These are phyloP conservation scores for Cryptocephalus moraei DNA, from an alignment of 2,888 invertebrate genomes.

Conservation along the genomic window DNA sequence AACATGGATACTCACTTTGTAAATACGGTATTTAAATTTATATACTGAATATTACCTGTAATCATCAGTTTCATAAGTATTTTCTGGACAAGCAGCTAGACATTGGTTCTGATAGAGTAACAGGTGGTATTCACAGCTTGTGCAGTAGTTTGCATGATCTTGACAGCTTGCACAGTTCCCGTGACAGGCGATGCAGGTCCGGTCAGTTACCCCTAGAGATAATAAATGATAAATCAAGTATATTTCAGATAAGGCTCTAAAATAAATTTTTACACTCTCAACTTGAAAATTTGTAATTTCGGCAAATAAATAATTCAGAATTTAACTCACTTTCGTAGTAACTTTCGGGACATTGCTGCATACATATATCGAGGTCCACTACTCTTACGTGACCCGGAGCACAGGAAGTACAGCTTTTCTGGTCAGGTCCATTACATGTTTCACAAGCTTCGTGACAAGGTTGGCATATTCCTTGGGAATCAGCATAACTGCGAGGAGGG, in stretches of 20 bases:
- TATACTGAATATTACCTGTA: constrained; percentile 48
- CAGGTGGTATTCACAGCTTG: constrained; percentile 80
- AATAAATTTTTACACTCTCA: not conserved
- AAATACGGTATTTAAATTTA: no score
- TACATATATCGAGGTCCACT: constrained; percentile 74
- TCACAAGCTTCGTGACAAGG: constrained; percentile 85
- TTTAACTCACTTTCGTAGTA: constrained; percentile 66
- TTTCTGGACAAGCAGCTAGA: constrained; percentile 70
- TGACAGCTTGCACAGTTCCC: constrained; percentile 80
- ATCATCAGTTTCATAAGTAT: constrained; percentile 78
- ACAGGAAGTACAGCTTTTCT: constrained; percentile 77
- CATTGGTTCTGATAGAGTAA: constrained; percentile 75
- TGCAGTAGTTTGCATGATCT: constrained; percentile 71
- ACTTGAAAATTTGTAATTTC: not conserved
- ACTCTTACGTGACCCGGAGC: constrained; percentile 75
- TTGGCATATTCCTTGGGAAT: constrained; percentile 71
- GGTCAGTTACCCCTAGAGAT: constrained; percentile 38
- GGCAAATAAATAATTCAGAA: not conserved
- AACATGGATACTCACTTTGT: no score
- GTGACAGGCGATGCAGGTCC: constrained; percentile 75
- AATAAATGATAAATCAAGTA: not conserved
- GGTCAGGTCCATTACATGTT: constrained; percentile 79
- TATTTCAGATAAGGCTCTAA: not conserved
- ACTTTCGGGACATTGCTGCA: constrained; percentile 82
- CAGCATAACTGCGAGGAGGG: constrained; percentile 74